These are phyloP conservation scores for Verasper variegatus DNA, from an alignment of 2,113 vertebrate species.

Conservation along the genomic window DNA sequence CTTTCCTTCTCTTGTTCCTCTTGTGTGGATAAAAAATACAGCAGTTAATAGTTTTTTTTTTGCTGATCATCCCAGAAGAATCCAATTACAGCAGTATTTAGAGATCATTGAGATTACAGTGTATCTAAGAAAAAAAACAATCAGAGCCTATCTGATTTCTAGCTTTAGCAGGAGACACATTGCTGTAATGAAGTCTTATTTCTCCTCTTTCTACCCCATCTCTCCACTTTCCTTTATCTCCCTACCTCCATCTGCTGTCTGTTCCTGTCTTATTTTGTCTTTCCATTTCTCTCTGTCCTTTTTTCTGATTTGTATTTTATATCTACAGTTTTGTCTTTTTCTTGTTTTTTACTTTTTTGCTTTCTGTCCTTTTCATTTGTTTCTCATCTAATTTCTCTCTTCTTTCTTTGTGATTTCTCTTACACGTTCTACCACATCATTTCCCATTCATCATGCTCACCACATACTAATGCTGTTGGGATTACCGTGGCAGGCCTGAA, in stretches of 20 bases:
- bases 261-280: neutral
- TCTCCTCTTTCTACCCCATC: slow-evolving; percentile 45
- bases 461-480: slow-evolving; percentile 27
- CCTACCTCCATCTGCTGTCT: slow-evolving; percentile 23
- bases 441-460: slow-evolving; percentile 19
- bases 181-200: slow-evolving; percentile 75
- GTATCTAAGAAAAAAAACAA: slow-evolving; percentile 84
- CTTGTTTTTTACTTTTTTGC: neutral
- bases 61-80: slow-evolving; percentile 79
- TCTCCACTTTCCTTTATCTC: slow-evolving; percentile 39
- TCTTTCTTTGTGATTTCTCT: neutral
- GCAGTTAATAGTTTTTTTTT: slow-evolving; percentile 67
- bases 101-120: slow-evolving; percentile 82
- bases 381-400: neutral
- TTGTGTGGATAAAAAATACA: slow-evolving; percentile 70
- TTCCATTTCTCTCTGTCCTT: neutral
- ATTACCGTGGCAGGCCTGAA: slow-evolving; percentile 60
- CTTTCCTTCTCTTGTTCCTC: slow-evolving; percentile 14
- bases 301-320: neutral
- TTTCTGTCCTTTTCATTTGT: no score
- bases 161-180: slow-evolving; percentile 70
- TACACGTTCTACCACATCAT: neutral
- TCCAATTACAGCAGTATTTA: slow-evolving; percentile 82
- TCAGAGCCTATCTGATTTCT: slow-evolving; percentile 84
- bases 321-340: neutral